Conservation (phyloP, 2,113 vertebrate genomes). For the Phoenicopterus ruber region DNA sequence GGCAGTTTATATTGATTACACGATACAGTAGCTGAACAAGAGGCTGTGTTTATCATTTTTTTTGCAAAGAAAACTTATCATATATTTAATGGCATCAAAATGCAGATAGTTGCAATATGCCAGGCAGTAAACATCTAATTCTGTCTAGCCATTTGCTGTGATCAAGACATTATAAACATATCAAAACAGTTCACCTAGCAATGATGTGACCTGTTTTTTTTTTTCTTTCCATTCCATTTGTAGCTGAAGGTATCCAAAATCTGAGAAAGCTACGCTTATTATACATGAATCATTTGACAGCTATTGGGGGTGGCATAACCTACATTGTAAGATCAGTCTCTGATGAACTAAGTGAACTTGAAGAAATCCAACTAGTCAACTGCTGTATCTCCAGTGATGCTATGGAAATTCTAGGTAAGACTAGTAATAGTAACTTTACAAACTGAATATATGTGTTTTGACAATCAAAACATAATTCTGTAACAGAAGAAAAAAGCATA, state of each 20-base stretch:
- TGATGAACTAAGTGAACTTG: background rate
- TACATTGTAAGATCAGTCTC: slow-evolving; percentile 27
- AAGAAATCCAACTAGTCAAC: slow-evolving; percentile 44
- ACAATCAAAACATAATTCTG: background rate
- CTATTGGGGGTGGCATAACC: slow-evolving; percentile 17
- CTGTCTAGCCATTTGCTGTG: background rate
- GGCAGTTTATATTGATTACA: background rate
- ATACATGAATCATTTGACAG: slow-evolving; percentile 9
- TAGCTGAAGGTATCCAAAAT: slow-evolving; percentile 21
- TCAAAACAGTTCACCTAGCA: background rate
- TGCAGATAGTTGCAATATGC: background rate
- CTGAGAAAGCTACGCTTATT: slow-evolving; percentile 32
- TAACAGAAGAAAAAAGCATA: background rate
- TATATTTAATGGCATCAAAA: background rate
- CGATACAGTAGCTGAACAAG: background rate
- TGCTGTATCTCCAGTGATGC: slow-evolving; percentile 16
- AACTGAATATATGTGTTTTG: background rate
- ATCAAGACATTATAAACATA: background rate
- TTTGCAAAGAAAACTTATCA: background rate
- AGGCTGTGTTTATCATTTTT: background rate
- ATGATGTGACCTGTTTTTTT: background rate
- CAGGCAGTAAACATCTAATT: background rate
- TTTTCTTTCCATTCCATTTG: background rate
- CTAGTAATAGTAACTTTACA: background rate
- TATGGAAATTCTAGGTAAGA: slow-evolving; percentile 49